Percentiles rank a stretch among this genome's conserved stretches.
phyloP scores from a whole-genome alignment of 1,140 invertebrate genomes.

The Archivesica marissinica region DNA sequence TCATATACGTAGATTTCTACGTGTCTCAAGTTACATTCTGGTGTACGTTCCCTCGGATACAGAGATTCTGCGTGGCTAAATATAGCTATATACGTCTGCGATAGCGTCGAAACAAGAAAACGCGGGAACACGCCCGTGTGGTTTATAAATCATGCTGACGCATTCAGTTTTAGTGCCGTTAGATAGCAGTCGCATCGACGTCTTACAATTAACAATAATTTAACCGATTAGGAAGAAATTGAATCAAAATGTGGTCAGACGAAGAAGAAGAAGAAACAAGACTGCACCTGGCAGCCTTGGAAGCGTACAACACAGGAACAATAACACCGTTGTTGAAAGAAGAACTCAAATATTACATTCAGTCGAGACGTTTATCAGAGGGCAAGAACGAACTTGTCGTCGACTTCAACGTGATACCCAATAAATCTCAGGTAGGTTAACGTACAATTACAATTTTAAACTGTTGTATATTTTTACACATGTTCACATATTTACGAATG shows the following conservation, averaged over 20 bases:
- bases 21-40: no score
- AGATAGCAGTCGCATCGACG: background rate
- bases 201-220: background rate
- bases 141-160: conserved; percentile 18
- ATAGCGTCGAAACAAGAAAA: conserved; percentile 8
- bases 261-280: conserved; percentile 23
- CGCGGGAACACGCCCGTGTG: background rate
- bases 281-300: conserved; percentile 18
- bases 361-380: conserved; percentile 23
- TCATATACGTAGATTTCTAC: no score
- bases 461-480: no score
- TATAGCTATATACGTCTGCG: background rate
- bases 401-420: background rate
- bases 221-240: no score
- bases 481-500: no score
- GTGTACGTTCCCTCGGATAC: background rate
- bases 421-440: background rate
- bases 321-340: conserved; percentile 54
- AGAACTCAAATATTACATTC: conserved; percentile 52
- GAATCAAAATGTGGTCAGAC: background rate
- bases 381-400: conserved; percentile 52
- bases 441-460: no score
- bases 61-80: background rate
- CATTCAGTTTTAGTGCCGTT: background rate
- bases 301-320: conserved; percentile 29